Evolutionary conservation across 2,113 vertebrate species (phyloP), one percentile per base, ranked within the genome.

Genomic region (Haplochromis burtoni): DNA sequence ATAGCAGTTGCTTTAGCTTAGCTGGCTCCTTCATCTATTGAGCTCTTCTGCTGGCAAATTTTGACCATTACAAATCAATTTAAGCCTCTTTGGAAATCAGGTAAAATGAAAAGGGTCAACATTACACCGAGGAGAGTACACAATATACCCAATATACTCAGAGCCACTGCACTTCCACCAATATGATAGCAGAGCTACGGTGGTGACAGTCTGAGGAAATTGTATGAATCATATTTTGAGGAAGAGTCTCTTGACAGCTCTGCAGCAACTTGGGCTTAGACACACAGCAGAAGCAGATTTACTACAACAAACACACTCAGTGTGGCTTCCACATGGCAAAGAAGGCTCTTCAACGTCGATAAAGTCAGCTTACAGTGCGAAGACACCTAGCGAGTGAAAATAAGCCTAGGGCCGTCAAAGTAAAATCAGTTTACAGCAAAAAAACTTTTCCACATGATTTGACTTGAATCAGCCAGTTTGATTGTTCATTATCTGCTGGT

Each of bases 151-250:
- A 88, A 80, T 90, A 76, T 85, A 86, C 84, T 84, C 42, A 29
- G 38, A 90, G 90, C 85, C 68, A 84, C 86, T 83, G 54, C 33
- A 31, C 73, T 89, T 85, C 11, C 76, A 71, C 38, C 57, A 66
- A 66, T 61, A 88, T 88, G 83, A 92, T 53, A 59, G 66, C 13
- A 21, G 42, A 76, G 81, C 82, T 82, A 63, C 68, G 12, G 86
- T 5, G 40, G 54, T 84, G 93, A 92, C 89, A 89, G 89, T 86
- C 85, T 80, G 86, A 89, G 87, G 87, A 92, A 93, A 92, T 83
- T 83, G 84, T 84, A 87, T 86, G 82, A 89, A 92, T 92, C 85
- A 81, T 84, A 90, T 94, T 90, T 93, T 82, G 61, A 83, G 85
- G 80, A 88, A 80, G 57, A 84, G 85, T 89, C 86, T 84, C 86